Evolutionary conservation across 2,113 vertebrate genomes (phyloP).

Genomic region (Corapipo altera): DNA sequence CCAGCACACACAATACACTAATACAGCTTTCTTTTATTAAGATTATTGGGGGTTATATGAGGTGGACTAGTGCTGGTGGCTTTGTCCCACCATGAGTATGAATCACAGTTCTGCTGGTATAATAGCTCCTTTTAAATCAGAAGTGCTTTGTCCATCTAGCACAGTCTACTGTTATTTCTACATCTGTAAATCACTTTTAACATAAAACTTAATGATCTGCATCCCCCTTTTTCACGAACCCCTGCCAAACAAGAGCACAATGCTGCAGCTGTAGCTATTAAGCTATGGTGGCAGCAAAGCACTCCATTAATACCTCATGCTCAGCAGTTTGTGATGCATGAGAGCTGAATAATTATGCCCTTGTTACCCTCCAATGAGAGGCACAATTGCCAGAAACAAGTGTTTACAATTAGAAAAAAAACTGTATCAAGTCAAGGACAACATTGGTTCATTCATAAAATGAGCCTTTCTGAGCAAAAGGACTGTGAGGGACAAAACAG

Average conservation of each 20-base stretch:
- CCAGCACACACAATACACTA: background rate
- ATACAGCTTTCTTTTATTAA: background rate
- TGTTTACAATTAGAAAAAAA: background rate
- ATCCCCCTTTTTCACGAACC: constrained; percentile 6
- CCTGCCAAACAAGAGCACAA: constrained; percentile 18
- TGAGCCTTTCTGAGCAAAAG: constrained; percentile 1
- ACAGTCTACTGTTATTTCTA: constrained; percentile 4
- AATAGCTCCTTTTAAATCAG: background rate
- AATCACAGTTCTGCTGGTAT: background rate
- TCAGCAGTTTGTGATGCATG: constrained; percentile 43
- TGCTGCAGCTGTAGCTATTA: constrained; percentile 49
- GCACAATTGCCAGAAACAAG: constrained; percentile 38
- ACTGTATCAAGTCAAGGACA: constrained; percentile 26
- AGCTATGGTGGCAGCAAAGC: constrained; percentile 25
- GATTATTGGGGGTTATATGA: background rate
- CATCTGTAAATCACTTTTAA: constrained; percentile 43
- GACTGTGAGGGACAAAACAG: background rate
- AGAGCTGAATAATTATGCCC: constrained; percentile 40
- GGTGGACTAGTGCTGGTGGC: background rate
- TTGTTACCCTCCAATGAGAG: constrained; percentile 25
- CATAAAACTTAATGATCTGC: constrained; percentile 35
- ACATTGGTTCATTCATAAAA: constrained; percentile 43
- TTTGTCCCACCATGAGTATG: background rate
- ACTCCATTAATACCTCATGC: constrained; percentile 47
- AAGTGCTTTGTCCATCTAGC: background rate